Evolutionary conservation across 1,140 invertebrate genomes (phyloP).

Genomic region (Teleogryllus occipitalis): DNA sequence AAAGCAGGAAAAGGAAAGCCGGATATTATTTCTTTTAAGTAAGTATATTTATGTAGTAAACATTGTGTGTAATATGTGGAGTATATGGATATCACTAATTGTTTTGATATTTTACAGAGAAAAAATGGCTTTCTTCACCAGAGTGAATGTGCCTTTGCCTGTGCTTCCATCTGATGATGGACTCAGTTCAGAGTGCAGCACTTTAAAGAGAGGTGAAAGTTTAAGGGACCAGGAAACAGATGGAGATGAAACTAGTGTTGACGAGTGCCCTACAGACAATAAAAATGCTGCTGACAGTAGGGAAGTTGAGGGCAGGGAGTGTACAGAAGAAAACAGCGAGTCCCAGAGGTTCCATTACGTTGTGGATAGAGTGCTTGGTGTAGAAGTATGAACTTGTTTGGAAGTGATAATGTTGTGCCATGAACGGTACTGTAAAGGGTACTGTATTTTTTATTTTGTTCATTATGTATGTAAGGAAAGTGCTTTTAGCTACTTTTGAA

Average conservation of each 20-base stretch:
- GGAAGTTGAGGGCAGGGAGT: slow-evolving; percentile 20
- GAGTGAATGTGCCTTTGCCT: slow-evolving; percentile 66
- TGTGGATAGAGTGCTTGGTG: slow-evolving; percentile 55
- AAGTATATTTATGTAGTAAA: slow-evolving; percentile 39
- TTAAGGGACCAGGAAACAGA: slow-evolving; percentile 23
- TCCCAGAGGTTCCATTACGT: slow-evolving; percentile 57
- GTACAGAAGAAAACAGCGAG: slow-evolving; percentile 28
- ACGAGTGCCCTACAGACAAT: slow-evolving; percentile 20
- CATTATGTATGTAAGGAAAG: neutral
- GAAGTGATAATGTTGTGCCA: neutral
- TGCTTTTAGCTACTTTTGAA: neutral
- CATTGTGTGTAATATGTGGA: neutral
- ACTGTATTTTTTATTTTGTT: neutral
- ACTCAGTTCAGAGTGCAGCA: slow-evolving; percentile 18
- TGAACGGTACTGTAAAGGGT: neutral
- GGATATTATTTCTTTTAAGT: slow-evolving; percentile 89
- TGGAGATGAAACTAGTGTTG: slow-evolving; percentile 19
- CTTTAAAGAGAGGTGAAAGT: slow-evolving; percentile 26
- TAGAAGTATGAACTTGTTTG: slow-evolving; percentile 45
- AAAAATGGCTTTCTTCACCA: slow-evolving; percentile 92
- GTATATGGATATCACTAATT: no score
- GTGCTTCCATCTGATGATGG: slow-evolving; percentile 60
- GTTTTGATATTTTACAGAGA: slow-evolving; percentile 54
- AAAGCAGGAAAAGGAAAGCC: slow-evolving; percentile 82
- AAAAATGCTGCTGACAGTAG: slow-evolving; percentile 24